Percentiles rank a stretch among this genome's conserved stretches.
These are phyloP conservation scores for Eulemur coronatus DNA, from an alignment of 2,797 vertebrate species.

Conservation along the genomic window DNA sequence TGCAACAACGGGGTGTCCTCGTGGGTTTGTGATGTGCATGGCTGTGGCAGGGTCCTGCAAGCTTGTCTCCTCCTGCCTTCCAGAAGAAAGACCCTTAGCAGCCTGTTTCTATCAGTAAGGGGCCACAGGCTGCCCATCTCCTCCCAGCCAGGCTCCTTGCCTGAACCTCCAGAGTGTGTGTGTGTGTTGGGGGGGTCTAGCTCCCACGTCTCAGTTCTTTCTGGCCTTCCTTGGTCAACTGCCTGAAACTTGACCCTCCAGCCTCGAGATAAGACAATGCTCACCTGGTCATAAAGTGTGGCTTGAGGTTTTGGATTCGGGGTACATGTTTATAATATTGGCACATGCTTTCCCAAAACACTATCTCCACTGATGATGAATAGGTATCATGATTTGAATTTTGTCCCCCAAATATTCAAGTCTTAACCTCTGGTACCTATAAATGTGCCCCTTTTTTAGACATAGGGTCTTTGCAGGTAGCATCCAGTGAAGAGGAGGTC, in stretches of 20 bases:
- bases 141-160: background rate
- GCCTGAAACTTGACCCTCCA: too few species aligned
- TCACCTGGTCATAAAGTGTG: too few species aligned
- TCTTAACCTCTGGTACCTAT: too few species aligned
- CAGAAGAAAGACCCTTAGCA: rapidly evolving
- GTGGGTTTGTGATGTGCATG: background rate
- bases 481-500: background rate
- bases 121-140: too few species aligned
- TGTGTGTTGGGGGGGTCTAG: background rate
- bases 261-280: rapidly evolving
- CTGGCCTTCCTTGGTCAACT: rapidly evolving
- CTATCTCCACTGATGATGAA: background rate
- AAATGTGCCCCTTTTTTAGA: background rate
- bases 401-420: too few species aligned
- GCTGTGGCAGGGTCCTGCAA: rapidly evolving
- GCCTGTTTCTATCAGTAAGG: rapidly evolving
- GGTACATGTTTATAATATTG: too few species aligned
- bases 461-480: background rate
- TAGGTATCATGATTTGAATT: rapidly evolving
- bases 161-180: background rate
- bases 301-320: background rate
- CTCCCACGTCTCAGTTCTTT: background rate
- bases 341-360: background rate
- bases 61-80: background rate
- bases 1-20: background rate